Evolutionary conservation across 2,888 invertebrate genomes (phyloP).

Genomic region (Lobophora halterata): DNA sequence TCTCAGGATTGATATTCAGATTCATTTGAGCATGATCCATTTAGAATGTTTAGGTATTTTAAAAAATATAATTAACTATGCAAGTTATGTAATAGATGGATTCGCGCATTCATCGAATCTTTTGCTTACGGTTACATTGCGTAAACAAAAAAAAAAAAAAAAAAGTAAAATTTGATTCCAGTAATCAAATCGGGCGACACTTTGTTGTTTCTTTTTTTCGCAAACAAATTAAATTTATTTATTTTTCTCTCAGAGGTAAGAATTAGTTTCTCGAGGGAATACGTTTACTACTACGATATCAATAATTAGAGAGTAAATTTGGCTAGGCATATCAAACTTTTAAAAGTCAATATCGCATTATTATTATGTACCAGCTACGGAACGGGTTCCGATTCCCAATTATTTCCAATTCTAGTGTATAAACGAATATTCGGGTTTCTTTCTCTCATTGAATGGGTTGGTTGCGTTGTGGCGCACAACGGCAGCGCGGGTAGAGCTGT

Average conservation of each 20-base stretch:
- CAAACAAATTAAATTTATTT: too few relatives aligned
- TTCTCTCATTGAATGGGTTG: conserved; percentile 17
- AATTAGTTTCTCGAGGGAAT: too few relatives aligned
- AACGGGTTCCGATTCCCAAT: too few relatives aligned
- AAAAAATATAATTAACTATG: conserved; percentile 2
- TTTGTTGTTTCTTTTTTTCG: too few relatives aligned
- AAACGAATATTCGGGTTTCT: conserved; percentile 17
- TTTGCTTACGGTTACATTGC: conserved; percentile 4
- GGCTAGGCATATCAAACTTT: too few relatives aligned
- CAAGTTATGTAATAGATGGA: conserved; percentile 14
- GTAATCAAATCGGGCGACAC: conserved; percentile 6
- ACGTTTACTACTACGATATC: too few relatives aligned
- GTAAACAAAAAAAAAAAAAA: conserved; percentile 6
- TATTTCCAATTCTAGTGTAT: conserved; percentile 2
- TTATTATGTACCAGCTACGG: too few relatives aligned
- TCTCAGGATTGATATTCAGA: conserved; percentile 31
- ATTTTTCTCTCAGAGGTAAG: too few relatives aligned
- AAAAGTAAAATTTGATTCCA: conserved; percentile 21
- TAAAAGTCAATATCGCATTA: too few relatives aligned
- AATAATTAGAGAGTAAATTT: too few relatives aligned
- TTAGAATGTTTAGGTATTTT: conserved; percentile 24
- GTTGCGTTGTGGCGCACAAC: conserved; percentile 16
- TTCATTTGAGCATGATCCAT: conserved; percentile 25
- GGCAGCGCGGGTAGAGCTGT: conserved; percentile 5
- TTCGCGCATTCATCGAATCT: conserved; percentile 12